These are phyloP conservation scores for Pachypanchax playfairii DNA, from an alignment of 2,113 vertebrate species.

Conservation along the genomic window DNA sequence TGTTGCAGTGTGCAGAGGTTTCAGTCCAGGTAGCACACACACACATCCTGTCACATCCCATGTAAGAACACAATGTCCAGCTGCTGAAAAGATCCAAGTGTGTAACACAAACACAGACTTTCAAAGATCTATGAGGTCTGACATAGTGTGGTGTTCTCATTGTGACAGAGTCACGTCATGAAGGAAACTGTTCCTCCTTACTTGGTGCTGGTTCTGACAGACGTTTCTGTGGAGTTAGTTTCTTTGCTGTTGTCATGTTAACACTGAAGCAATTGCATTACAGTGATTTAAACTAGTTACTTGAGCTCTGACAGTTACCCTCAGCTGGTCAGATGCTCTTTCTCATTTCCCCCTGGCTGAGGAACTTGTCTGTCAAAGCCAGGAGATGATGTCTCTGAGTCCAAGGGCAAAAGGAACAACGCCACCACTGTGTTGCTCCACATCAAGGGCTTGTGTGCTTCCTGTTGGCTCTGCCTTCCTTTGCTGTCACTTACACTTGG, in stretches of 20 bases:
- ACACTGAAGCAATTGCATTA: conserved; percentile 12
- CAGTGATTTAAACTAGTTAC: conserved; percentile 11
- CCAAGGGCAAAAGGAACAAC: conserved; percentile 41
- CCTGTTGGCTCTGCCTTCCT: background rate
- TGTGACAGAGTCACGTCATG: conserved; percentile 33
- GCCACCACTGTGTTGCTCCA: conserved; percentile 5
- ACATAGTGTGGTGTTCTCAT: too few species aligned
- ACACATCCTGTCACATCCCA: too few species aligned
- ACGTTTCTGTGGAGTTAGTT: conserved; percentile 8
- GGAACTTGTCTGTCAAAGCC: conserved; percentile 17
- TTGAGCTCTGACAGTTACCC: conserved; percentile 8
- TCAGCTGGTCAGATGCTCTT: conserved; percentile 14
- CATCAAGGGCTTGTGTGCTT: background rate
- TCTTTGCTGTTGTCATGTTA: conserved; percentile 8
- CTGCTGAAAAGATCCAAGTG: too few species aligned
- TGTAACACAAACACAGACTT: too few species aligned
- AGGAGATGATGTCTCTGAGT: conserved; percentile 28
- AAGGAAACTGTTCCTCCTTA: conserved; percentile 22
- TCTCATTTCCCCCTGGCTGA: conserved; percentile 8
- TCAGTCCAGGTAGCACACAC: too few species aligned
- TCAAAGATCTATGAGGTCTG: too few species aligned
- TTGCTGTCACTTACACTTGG: background rate
- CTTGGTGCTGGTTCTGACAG: conserved; percentile 14
- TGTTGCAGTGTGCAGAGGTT: too few species aligned
- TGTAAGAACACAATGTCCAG: too few species aligned